Percentiles rank a stretch among this genome's conserved stretches.
phyloP scores from a whole-genome alignment of 1,140 invertebrate species.

The Bombus superbus region DNA sequence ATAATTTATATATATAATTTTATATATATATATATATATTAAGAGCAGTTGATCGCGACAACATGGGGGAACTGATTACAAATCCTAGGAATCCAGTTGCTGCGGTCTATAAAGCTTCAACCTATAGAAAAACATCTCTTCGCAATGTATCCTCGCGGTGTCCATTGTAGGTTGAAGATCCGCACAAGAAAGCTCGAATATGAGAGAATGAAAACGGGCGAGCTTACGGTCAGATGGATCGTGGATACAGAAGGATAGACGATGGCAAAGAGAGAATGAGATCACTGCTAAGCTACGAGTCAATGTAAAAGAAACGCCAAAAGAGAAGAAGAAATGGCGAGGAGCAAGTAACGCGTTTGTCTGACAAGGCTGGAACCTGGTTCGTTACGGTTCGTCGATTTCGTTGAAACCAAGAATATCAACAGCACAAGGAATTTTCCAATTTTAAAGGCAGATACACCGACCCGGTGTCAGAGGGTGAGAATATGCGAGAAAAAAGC shows the following conservation, averaged over 20 bases:
- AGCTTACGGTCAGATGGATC: neutral
- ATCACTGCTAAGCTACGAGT: neutral
- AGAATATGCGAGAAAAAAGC: neutral
- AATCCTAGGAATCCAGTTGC: too few species aligned
- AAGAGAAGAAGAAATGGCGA: neutral
- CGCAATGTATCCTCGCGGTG: neutral
- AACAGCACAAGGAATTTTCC: neutral
- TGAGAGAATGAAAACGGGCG: neutral
- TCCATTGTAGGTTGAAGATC: neutral
- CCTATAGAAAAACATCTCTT: neutral
- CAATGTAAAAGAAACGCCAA: neutral
- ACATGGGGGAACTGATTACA: too few species aligned
- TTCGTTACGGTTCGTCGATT: conserved; percentile 7
- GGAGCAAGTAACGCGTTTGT: neutral
- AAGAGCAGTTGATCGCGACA: too few species aligned
- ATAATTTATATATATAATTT: too few species aligned
- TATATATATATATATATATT: too few species aligned
- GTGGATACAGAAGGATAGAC: neutral
- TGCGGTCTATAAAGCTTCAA: too few species aligned
- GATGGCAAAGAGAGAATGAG: neutral
- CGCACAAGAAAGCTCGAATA: neutral
- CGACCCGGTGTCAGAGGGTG: neutral
- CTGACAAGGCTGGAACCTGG: neutral
- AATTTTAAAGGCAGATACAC: conserved; percentile 18
- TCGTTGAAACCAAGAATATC: neutral